Evolutionary conservation across 2,113 vertebrate genomes (phyloP).

Genomic region (Rynchops niger): DNA sequence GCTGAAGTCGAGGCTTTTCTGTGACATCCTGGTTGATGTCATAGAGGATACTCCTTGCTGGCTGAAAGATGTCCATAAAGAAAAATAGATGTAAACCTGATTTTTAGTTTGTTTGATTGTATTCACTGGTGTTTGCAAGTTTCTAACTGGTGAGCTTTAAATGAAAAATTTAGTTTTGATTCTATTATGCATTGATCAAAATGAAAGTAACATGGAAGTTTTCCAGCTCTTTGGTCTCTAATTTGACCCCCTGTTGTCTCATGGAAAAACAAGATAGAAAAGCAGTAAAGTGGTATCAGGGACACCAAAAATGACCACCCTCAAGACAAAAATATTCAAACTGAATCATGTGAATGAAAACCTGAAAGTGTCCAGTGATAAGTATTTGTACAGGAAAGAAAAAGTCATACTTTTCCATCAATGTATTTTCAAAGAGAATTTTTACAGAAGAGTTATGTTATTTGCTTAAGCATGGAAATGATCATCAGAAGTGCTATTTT

Average conservation of each 20-base stretch:
- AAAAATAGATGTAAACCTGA: neutral
- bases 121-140: neutral
- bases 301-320: neutral
- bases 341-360: neutral
- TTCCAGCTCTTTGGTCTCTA: neutral
- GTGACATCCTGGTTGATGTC: neutral
- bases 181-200: neutral
- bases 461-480: neutral
- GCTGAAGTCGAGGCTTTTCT: neutral
- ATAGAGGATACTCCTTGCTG: neutral
- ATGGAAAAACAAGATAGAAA: neutral
- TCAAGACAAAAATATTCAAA: neutral
- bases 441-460: neutral
- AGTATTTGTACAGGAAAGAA: neutral
- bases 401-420: neutral
- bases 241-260: neutral
- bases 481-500: neutral
- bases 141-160: neutral
- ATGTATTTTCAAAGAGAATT: neutral
- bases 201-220: neutral
- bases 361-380: neutral
- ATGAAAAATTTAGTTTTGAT: neutral
- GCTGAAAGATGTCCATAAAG: neutral
- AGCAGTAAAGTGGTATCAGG: neutral
- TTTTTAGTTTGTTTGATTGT: neutral